Evolutionary conservation across 2,797 vertebrate genomes (phyloP).

Genomic region (Caiman crocodilus): DNA sequence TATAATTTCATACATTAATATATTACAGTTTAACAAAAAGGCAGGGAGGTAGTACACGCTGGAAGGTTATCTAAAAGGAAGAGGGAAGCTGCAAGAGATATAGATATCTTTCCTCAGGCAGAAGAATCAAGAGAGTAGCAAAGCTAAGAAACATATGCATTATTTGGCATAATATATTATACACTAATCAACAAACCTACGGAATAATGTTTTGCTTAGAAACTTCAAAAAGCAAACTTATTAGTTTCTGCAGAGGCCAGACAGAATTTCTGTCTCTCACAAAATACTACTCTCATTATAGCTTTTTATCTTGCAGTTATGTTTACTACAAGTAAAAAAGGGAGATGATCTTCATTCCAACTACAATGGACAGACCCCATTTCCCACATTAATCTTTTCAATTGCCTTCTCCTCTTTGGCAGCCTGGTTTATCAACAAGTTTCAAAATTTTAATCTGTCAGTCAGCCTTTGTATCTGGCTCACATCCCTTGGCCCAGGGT

Average conservation of each 20-base stretch:
- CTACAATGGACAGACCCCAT: background rate
- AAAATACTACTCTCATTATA: background rate
- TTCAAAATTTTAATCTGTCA: background rate
- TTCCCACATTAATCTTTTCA: background rate
- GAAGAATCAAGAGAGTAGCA: background rate
- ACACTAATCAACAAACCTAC: background rate
- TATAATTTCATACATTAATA: background rate
- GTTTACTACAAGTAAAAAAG: background rate
- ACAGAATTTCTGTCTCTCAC: background rate
- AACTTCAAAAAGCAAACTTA: background rate
- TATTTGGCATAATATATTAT: background rate
- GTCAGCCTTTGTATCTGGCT: background rate
- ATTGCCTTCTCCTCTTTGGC: background rate
- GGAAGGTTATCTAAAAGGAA: fast-evolving
- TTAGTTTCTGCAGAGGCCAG: background rate
- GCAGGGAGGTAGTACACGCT: background rate
- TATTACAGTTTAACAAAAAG: background rate
- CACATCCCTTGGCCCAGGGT: background rate
- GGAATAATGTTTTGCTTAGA: background rate
- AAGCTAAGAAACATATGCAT: background rate
- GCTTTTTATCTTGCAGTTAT: background rate
- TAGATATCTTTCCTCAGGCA: background rate
- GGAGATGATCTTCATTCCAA: background rate
- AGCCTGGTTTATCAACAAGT: background rate
- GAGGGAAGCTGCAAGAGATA: background rate